phyloP scores from a whole-genome alignment of 2,797 vertebrate species.

The Hydrocynus forskahlii region DNA sequence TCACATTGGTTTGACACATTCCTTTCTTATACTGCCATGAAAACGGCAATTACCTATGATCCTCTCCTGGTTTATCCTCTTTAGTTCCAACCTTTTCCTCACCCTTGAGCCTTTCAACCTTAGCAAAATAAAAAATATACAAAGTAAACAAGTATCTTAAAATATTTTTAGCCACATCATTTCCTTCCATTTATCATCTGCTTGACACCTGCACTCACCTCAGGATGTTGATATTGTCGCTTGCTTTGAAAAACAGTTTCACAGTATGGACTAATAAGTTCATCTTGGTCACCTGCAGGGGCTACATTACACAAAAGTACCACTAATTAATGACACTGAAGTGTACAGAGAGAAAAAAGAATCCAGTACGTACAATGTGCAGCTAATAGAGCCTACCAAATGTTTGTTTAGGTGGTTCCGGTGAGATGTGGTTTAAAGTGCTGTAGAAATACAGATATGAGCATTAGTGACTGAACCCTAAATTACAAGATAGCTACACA shows the following conservation, averaged over 20 bases:
- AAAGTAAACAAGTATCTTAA: not conserved
- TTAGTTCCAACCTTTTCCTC: slow-evolving; percentile 62
- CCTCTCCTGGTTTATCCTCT: slow-evolving; percentile 61
- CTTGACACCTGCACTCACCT: slow-evolving; percentile 66
- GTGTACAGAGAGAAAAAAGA: not conserved
- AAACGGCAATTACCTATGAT: slow-evolving; percentile 71
- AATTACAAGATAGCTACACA: not conserved
- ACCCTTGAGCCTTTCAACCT: slow-evolving; percentile 59
- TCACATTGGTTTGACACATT: not conserved
- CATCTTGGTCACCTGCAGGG: slow-evolving; percentile 73
- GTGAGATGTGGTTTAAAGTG: slow-evolving; percentile 73
- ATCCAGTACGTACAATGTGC: not conserved
- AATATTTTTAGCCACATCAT: not conserved
- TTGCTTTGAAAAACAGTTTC: slow-evolving; percentile 83
- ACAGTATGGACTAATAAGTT: slow-evolving; percentile 88
- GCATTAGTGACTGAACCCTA: not conserved
- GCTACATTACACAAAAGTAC: slow-evolving; percentile 54
- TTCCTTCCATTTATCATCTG: not conserved
- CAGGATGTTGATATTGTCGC: slow-evolving; percentile 57
- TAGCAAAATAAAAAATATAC: slow-evolving; percentile 26
- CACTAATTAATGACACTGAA: not conserved
- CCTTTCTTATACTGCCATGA: not conserved
- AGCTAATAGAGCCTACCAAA: slow-evolving; percentile 66
- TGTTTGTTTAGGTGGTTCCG: slow-evolving; percentile 64
- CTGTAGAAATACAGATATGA: slow-evolving; percentile 60